A percentile compares a stretch with the other conserved stretches of the same genome.
Conservation (phyloP, 2,888 invertebrate genomes). For the Malachius bipustulatus region DNA sequence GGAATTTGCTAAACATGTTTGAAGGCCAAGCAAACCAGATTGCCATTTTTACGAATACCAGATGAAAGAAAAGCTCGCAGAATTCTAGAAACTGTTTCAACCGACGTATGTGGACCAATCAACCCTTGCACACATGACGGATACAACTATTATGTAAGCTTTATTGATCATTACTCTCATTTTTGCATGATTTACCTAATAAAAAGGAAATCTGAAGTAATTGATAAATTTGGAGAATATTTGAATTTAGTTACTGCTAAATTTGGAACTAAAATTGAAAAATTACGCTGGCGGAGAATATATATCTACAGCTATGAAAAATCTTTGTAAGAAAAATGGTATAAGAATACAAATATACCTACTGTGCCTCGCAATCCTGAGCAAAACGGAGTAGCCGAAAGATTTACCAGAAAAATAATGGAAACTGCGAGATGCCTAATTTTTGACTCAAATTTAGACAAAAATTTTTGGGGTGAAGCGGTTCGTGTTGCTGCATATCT, state of each 20-base stretch:
- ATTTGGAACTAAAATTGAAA: constrained; percentile 17
- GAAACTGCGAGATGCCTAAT: constrained; percentile 8
- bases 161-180: constrained; percentile 21
- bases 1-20: constrained; percentile 13
- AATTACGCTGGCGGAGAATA: constrained; percentile 21
- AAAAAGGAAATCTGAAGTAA: constrained; percentile 20
- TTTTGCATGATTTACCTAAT: constrained; percentile 18
- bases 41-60: constrained; percentile 10
- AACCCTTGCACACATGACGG: constrained; percentile 16
- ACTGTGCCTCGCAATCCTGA: constrained; percentile 14
- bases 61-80: constrained; percentile 15
- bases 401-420: constrained; percentile 12
- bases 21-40: constrained; percentile 13
- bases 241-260: constrained; percentile 10
- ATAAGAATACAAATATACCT: constrained; percentile 15
- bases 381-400: constrained; percentile 11
- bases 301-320: constrained; percentile 18
- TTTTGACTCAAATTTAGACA: constrained; percentile 4
- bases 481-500: constrained; percentile 8
- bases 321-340: constrained; percentile 14
- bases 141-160: constrained; percentile 18
- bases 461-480: constrained; percentile 9
- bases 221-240: constrained; percentile 18
- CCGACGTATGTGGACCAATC: constrained; percentile 22
- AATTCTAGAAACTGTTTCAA: constrained; percentile 17